phyloP scores from a whole-genome alignment of 2,113 vertebrate species.

The Camelus bactrianus region DNA sequence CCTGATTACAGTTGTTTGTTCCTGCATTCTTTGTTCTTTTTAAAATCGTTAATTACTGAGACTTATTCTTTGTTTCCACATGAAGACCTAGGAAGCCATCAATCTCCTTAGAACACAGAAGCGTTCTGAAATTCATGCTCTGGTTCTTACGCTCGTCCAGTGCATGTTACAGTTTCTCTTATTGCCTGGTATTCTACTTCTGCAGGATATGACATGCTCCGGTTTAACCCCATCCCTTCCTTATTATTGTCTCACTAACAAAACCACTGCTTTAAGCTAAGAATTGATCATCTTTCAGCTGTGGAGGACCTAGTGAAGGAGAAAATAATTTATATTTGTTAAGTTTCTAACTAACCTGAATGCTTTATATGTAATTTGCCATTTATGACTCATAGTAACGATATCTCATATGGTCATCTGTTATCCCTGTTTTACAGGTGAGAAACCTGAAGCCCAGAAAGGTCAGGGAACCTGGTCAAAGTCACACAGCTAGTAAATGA shows the following conservation, averaged over 20 bases:
- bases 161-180: background rate
- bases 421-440: background rate
- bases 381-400: background rate
- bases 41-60: background rate
- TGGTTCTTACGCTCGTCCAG: background rate
- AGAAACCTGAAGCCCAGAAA: background rate
- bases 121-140: background rate
- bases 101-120: background rate
- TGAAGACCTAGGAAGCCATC: background rate
- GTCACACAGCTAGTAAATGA: background rate
- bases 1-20: background rate
- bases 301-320: background rate
- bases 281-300: background rate
- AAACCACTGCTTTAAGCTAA: background rate
- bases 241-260: background rate
- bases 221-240: background rate
- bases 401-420: background rate
- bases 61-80: background rate
- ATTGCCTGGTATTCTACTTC: background rate
- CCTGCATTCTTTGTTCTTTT: background rate
- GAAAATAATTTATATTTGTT: slow-evolving; percentile 40
- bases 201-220: background rate
- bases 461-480: background rate
- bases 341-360: background rate
- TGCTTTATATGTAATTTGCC: slow-evolving; percentile 8